Conservation (phyloP, 2,113 vertebrate species). For the Chinchilla lanigera region DNA sequence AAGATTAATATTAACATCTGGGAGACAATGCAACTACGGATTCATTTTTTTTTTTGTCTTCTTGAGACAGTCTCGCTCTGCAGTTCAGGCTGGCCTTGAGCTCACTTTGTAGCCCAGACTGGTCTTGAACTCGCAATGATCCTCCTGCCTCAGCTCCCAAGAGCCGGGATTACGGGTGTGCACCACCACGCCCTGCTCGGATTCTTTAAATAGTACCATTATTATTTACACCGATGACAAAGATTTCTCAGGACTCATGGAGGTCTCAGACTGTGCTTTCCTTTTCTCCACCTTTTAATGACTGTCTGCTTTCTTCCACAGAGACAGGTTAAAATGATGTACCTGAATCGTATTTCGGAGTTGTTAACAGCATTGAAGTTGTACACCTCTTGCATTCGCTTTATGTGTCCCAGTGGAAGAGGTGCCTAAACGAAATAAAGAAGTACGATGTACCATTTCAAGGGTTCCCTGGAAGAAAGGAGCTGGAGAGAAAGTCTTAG, state of each 20-base stretch:
- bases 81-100: too few relatives aligned
- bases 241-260: background rate
- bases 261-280: background rate
- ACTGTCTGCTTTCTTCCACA: slow-evolving; percentile 71
- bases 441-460: slow-evolving; percentile 66
- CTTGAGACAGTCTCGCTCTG: too few relatives aligned
- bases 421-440: slow-evolving; percentile 87
- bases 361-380: slow-evolving; percentile 91
- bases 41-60: too few relatives aligned
- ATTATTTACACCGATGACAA: background rate
- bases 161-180: too few relatives aligned
- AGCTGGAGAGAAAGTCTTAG: slow-evolving; percentile 62
- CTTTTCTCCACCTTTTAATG: slow-evolving; percentile 21
- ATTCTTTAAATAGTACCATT: background rate
- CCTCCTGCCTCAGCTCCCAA: too few relatives aligned
- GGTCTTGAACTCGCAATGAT: too few relatives aligned
- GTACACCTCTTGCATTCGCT: slow-evolving; percentile 96
- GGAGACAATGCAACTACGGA: background rate
- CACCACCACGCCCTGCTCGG: too few relatives aligned
- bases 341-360: slow-evolving; percentile 97
- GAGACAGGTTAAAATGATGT: slow-evolving; percentile 79
- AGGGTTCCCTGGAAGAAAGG: slow-evolving; percentile 78
- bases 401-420: slow-evolving; percentile 92
- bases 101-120: too few relatives aligned
- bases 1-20: background rate